Conservation (phyloP, 2,888 invertebrate species). For the Clusia tigrina region DNA sequence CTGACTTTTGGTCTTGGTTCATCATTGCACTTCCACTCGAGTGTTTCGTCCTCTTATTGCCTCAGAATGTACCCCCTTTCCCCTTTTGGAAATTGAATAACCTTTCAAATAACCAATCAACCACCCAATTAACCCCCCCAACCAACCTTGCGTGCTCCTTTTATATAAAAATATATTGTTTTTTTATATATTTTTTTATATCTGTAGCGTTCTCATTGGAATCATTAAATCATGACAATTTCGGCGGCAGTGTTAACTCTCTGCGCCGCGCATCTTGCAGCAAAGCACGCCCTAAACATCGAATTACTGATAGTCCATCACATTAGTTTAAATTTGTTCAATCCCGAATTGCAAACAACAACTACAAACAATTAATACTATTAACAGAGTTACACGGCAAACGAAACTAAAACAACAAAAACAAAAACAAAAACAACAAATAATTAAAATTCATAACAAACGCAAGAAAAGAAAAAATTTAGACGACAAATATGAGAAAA, state of each 20-base stretch:
- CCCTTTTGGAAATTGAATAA: no score
- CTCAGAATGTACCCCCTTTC: no score
- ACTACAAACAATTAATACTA: conserved; percentile 9
- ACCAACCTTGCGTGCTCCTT: conserved; percentile 27
- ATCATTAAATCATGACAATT: conserved; percentile 65
- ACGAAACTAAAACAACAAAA: neutral
- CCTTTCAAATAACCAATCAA: no score
- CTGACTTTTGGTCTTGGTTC: no score
- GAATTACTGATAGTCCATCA: conserved; percentile 64
- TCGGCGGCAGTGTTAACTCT: conserved; percentile 64
- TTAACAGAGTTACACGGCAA: neutral
- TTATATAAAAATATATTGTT: no score
- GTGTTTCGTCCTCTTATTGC: no score
- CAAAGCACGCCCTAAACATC: conserved; percentile 65
- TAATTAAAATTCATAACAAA: conserved; percentile 1
- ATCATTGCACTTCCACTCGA: no score
- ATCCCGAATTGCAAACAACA: conserved; percentile 23
- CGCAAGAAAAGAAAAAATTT: neutral
- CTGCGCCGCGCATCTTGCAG: conserved; percentile 65
- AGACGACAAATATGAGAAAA: neutral
- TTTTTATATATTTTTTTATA: conserved; percentile 35
- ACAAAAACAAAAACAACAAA: neutral
- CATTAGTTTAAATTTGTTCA: conserved; percentile 47
- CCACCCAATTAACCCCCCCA: no score
- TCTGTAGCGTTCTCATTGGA: conserved; percentile 64